These are phyloP conservation scores for Chloroclystis v-ata DNA, from an alignment of 2,888 invertebrate genomes.

Conservation along the genomic window DNA sequence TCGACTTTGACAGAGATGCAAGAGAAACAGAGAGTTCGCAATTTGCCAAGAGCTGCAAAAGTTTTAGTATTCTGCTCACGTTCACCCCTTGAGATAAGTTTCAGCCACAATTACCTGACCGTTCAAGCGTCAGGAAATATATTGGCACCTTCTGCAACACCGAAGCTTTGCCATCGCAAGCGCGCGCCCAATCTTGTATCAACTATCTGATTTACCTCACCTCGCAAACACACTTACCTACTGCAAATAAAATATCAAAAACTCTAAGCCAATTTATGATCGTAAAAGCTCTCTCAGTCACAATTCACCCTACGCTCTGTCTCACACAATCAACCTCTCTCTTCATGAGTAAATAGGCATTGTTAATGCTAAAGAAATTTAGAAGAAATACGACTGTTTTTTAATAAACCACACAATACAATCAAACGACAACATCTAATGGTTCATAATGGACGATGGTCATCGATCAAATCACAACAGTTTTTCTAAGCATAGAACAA, in stretches of 20 bases:
- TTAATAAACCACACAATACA: constrained; percentile 64
- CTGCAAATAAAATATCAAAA: constrained; percentile 31
- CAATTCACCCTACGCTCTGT: constrained; percentile 28
- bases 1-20: constrained; percentile 20
- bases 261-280: constrained; percentile 41
- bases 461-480: constrained; percentile 75
- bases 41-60: constrained; percentile 60
- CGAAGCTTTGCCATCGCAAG: constrained; percentile 40
- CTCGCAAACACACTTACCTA: constrained; percentile 38
- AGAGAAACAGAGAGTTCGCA: constrained; percentile 54
- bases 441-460: constrained; percentile 71
- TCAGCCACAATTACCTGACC: constrained; percentile 75
- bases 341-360: constrained; percentile 45
- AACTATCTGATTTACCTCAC: constrained; percentile 54
- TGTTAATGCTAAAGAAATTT: constrained; percentile 62
- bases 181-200: constrained; percentile 54
- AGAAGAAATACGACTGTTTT: constrained; percentile 57
- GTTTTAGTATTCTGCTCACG: constrained; percentile 68
- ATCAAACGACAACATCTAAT: constrained; percentile 73
- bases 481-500: constrained; percentile 67
- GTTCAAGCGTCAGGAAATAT: constrained; percentile 74
- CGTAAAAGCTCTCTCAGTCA: constrained; percentile 39
- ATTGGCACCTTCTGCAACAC: constrained; percentile 71
- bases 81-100: constrained; percentile 71
- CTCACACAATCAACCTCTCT: constrained; percentile 36